Percentiles rank a stretch among this genome's conserved stretches.
These are phyloP conservation scores for Phyllopteryx taeniolatus DNA, from an alignment of 2,113 vertebrate species.

Conservation along the genomic window DNA sequence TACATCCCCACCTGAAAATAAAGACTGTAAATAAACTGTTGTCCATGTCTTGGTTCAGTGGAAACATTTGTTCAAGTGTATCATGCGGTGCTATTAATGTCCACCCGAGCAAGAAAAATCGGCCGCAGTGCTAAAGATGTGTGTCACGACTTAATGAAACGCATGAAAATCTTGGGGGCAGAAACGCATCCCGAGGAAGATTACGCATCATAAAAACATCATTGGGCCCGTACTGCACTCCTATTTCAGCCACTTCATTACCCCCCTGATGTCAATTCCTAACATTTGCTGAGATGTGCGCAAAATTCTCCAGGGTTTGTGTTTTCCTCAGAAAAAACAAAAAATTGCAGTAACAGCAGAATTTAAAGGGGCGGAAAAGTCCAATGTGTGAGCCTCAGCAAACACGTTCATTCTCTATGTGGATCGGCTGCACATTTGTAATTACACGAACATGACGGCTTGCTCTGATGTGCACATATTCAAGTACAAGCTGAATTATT, in stretches of 20 bases:
- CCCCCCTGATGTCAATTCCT: conserved; percentile 53
- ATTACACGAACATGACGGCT: conserved; percentile 63
- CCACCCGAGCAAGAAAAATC: conserved; percentile 23
- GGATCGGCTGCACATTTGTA: conserved; percentile 66
- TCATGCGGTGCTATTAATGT: conserved; percentile 11
- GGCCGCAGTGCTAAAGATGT: conserved; percentile 31
- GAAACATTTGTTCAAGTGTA: neutral
- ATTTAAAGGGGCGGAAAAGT: conserved; percentile 27
- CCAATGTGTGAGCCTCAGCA: conserved; percentile 32
- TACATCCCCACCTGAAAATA: neutral
- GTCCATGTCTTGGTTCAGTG: neutral
- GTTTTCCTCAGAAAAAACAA: conserved; percentile 45
- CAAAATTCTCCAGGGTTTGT: conserved; percentile 58
- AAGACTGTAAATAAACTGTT: conserved; percentile 1
- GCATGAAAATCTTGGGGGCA: conserved; percentile 38
- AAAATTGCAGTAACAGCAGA: conserved; percentile 53
- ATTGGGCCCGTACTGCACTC: conserved; percentile 19
- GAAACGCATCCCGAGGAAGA: conserved; percentile 32
- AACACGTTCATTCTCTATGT: conserved; percentile 48
- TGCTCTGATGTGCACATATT: conserved; percentile 53
- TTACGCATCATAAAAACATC: conserved; percentile 46
- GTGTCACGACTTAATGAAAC: conserved; percentile 48
- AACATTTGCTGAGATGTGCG: conserved; percentile 63
- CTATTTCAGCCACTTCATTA: conserved; percentile 66
- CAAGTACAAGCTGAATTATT: conserved; percentile 57